These are phyloP conservation scores for Nautilus pompilius DNA, from an alignment of 1,140 invertebrate genomes.

Conservation along the genomic window DNA sequence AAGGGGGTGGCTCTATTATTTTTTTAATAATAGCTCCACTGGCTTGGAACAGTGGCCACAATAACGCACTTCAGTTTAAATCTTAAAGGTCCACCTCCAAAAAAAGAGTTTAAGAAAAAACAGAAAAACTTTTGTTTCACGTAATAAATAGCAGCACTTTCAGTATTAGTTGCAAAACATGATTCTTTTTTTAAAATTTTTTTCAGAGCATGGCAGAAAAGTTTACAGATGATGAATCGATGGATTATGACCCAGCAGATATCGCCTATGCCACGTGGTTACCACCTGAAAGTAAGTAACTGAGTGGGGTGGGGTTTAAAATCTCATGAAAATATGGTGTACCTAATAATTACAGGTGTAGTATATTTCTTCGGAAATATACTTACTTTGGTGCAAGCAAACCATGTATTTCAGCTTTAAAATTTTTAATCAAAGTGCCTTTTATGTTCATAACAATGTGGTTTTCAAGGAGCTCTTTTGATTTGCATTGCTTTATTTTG, in stretches of 20 bases:
- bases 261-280: constrained; percentile 72
- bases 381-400: background rate
- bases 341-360: background rate
- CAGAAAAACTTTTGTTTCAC: background rate
- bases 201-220: background rate
- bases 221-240: background rate
- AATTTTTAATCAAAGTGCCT: background rate
- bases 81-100: background rate
- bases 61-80: background rate
- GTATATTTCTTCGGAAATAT: background rate
- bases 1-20: too few relatives aligned
- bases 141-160: background rate
- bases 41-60: too few relatives aligned
- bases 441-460: background rate
- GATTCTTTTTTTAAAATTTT: background rate
- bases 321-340: background rate
- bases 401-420: background rate
- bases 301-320: background rate
- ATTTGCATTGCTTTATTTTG: too few relatives aligned
- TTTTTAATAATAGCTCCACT: too few relatives aligned
- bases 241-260: constrained; percentile 58
- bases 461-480: too few relatives aligned
- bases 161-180: background rate
- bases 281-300: constrained; percentile 61
- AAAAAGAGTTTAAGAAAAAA: background rate